These are phyloP conservation scores for Ectropis grisescens DNA, from an alignment of 1,140 invertebrate genomes.

Conservation along the genomic window DNA sequence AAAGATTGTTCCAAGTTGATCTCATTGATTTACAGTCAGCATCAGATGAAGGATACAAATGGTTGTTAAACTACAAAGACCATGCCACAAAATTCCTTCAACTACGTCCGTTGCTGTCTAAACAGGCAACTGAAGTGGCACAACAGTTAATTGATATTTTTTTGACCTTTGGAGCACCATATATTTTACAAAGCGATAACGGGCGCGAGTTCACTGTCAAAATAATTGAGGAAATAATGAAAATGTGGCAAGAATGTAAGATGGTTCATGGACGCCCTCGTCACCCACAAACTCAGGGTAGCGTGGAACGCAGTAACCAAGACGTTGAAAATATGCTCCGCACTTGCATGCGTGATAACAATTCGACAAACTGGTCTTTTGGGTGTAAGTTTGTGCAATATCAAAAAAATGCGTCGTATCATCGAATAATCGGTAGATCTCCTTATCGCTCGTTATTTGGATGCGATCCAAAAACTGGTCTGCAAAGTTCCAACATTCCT, in stretches of 20 bases:
- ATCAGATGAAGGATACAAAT: conserved; percentile 53
- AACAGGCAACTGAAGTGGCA: conserved; percentile 28
- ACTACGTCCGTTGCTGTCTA: conserved; percentile 35
- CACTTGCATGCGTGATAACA: conserved; percentile 30
- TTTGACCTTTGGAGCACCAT: conserved; percentile 32
- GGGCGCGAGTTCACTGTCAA: conserved; percentile 37
- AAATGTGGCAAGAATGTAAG: conserved; percentile 46
- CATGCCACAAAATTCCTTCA: conserved; percentile 63
- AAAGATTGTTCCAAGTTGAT: conserved; percentile 55
- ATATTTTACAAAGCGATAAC: conserved; percentile 41
- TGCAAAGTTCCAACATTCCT: neutral
- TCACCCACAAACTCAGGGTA: conserved; percentile 35
- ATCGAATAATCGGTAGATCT: neutral
- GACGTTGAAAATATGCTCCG: conserved; percentile 47
- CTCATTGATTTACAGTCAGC: conserved; percentile 60
- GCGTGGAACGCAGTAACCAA: conserved; percentile 40
- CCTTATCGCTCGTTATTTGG: neutral
- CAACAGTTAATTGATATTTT: conserved; percentile 26
- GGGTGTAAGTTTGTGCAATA: conserved; percentile 29
- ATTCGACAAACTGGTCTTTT: conserved; percentile 24
- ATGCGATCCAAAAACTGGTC: neutral
- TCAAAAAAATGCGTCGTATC: conserved; percentile 26
- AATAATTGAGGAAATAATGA: conserved; percentile 29
- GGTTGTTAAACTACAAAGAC: conserved; percentile 63
- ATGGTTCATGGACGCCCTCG: conserved; percentile 34